These are phyloP conservation scores for Papilio elwesi DNA, from an alignment of 2,888 invertebrate genomes.

Conservation along the genomic window DNA sequence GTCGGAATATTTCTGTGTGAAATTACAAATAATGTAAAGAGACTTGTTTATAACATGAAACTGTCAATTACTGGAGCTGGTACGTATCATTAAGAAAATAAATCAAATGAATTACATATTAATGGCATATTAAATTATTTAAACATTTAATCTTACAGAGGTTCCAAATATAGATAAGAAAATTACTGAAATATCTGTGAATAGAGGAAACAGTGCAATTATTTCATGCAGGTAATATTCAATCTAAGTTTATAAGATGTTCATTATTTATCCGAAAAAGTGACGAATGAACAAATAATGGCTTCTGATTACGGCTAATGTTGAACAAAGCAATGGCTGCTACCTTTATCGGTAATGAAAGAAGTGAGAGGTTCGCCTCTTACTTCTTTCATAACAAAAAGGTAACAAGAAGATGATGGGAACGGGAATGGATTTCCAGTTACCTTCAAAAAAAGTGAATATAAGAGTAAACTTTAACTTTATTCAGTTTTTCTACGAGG, in stretches of 20 bases:
- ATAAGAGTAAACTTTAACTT: no score
- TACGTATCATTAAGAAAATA: neutral
- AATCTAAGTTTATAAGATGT: slow-evolving; percentile 56
- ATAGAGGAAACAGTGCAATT: neutral
- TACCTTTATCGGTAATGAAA: no score
- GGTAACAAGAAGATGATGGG: no score
- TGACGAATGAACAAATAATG: slow-evolving; percentile 42
- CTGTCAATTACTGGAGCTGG: neutral
- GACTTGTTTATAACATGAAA: neutral
- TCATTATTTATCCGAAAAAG: slow-evolving; percentile 49
- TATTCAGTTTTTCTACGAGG: no score
- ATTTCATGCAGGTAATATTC: neutral
- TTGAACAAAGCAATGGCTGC: no score
- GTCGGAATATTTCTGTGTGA: neutral
- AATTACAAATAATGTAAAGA: neutral
- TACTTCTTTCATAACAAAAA: no score
- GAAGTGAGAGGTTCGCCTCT: no score
- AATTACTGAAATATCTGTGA: slow-evolving; percentile 2
- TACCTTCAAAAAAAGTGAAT: no score
- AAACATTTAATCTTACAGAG: neutral
- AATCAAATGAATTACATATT: neutral
- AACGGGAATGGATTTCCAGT: no score
- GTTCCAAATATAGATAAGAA: slow-evolving; percentile 1
- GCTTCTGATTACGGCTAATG: slow-evolving; percentile 39
- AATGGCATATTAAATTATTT: neutral